Conservation (phyloP, 2,888 invertebrate species). For the Venusia cambrica region DNA sequence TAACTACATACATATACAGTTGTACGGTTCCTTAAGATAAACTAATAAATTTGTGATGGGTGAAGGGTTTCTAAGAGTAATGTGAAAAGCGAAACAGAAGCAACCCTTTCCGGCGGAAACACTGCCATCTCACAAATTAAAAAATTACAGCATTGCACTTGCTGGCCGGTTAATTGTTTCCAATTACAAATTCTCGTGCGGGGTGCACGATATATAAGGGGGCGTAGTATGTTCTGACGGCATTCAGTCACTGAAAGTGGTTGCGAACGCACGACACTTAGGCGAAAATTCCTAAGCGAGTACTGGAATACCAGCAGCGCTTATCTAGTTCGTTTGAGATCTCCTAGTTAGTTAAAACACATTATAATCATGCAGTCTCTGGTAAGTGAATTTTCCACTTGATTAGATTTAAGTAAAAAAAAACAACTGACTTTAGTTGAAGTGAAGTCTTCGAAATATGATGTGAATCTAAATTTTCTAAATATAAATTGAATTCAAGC, state of each 20-base stretch:
- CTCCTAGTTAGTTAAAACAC: slow-evolving; percentile 62
- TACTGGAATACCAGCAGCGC: slow-evolving; percentile 75
- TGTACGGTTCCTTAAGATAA: too few species aligned
- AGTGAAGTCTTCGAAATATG: slow-evolving; percentile 8
- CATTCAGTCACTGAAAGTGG: slow-evolving; percentile 69
- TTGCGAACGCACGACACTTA: slow-evolving; percentile 68
- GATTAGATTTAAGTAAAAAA: slow-evolving; percentile 9
- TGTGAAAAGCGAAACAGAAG: too few species aligned
- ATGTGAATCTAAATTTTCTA: too few species aligned
- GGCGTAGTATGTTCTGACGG: slow-evolving; percentile 53
- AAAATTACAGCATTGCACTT: slow-evolving; percentile 73
- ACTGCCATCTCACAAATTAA: slow-evolving; percentile 66
- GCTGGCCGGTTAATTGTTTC: slow-evolving; percentile 73
- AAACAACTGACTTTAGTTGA: slow-evolving; percentile 3
- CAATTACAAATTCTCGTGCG: slow-evolving; percentile 68
- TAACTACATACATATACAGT: too few species aligned
- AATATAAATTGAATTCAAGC: too few species aligned
- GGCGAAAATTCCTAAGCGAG: slow-evolving; percentile 79
- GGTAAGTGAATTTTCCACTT: slow-evolving; percentile 54
- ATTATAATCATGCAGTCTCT: slow-evolving; percentile 77
- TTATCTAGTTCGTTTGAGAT: slow-evolving; percentile 80
- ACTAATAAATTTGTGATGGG: too few species aligned
- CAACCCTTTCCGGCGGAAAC: slow-evolving; percentile 47
- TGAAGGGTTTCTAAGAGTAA: too few species aligned
- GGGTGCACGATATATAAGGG: slow-evolving; percentile 74